Evolutionary conservation across 1,140 invertebrate species (phyloP), one percentile per base, ranked within the genome.

Genomic region (Formica exsecta): DNA sequence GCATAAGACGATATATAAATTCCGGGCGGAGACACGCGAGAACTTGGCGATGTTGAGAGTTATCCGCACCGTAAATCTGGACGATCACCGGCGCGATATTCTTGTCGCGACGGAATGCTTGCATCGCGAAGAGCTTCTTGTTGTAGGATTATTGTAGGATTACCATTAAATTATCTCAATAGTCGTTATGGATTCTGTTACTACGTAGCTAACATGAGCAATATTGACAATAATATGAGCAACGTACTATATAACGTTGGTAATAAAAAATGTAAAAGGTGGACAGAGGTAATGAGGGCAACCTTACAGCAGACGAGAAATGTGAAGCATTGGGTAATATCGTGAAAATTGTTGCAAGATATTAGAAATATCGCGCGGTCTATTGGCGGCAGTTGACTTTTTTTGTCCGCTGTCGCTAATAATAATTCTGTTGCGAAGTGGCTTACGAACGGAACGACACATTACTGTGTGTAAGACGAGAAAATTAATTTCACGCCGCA

Each of bases 401-500:
- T 51, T 44, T 83, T 73, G 38, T 19, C 19, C 25, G 79, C 5
- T 22, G 25, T 22, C 38, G 38, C 66, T 83, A 83, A 83, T 83
- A 83, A 73, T 83, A 83, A 83, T 83, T n/a, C 79, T 29, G 68
- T 59, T 32, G 25, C 66, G 19, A 73, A 81, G 51, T 81, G 25
- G 68, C 44, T 38, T 29, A 29, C 79, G 66, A 71, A 81, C 38
- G 54, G 68, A 54, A 25, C 38, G 41, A 61, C 19, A 22, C 3
- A n/a, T 73, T 71, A 81, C 65, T 44, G 32, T 13, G 54, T n/a
- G 79, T 83, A 74, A 83, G 57, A 19, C 41, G 54, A 61, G 79
- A 25, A 83, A 83, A 83, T 83, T 83, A 83, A 83, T 83, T 83
- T 83, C 79, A 83, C 68, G 79, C 54, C 54, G 19, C 25, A 22